Conservation (phyloP, 1,140 invertebrate species). For the Rhynchophorus ferrugineus region DNA sequence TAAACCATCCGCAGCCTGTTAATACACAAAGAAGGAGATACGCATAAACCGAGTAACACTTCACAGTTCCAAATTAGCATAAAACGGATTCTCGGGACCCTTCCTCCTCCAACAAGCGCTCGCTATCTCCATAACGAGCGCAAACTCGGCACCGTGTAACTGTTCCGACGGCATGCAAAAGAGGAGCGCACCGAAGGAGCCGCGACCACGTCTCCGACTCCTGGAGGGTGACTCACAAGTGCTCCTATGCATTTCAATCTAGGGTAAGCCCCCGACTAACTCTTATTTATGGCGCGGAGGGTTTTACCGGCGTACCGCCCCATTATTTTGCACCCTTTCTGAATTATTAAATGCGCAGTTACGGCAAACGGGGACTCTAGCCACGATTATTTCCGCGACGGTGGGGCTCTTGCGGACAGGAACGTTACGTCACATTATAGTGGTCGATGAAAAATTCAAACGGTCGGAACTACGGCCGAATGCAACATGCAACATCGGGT, state of each 20-base stretch:
- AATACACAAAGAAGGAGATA: too few relatives aligned
- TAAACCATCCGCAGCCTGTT: too few relatives aligned
- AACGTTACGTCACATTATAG: too few relatives aligned
- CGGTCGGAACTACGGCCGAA: too few relatives aligned
- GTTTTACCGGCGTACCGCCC: constrained; percentile 2
- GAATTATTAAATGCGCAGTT: constrained; percentile 12
- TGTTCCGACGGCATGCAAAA: constrained; percentile 2
- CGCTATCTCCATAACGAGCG: not conserved
- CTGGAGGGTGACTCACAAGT: constrained; percentile 4
- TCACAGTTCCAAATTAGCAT: not conserved
- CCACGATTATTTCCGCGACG: too few relatives aligned
- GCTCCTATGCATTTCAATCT: constrained; percentile 7
- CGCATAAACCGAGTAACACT: too few relatives aligned
- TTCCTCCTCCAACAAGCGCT: not conserved
- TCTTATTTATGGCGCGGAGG: constrained; percentile 10
- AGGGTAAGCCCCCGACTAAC: constrained; percentile 7
- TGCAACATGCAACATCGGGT: too few relatives aligned
- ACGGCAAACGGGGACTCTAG: too few relatives aligned
- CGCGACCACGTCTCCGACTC: not conserved
- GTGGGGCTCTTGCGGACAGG: constrained; percentile 3
- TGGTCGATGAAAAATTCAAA: too few relatives aligned
- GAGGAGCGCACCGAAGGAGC: not conserved
- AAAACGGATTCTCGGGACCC: not conserved
- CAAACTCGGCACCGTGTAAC: not conserved
- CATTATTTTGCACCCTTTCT: constrained; percentile 12